Conservation (phyloP, 1,140 invertebrate genomes). For the Bicyclus anynana region DNA sequence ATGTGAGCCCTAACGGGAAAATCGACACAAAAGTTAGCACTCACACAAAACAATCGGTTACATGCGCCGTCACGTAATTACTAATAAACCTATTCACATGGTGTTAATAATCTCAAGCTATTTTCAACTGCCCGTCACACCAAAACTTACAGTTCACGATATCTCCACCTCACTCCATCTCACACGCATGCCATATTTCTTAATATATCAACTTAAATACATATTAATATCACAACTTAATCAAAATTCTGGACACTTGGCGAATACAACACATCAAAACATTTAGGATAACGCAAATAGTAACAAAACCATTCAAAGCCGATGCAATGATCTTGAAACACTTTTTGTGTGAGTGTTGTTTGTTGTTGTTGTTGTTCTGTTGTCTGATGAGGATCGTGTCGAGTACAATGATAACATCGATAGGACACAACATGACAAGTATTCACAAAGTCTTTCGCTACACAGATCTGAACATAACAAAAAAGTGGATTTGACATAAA, state of each 20-base stretch:
- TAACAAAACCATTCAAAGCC: conserved; percentile 67
- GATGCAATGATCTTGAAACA: conserved; percentile 51
- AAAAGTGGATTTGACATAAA: conserved; percentile 43
- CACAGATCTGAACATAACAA: conserved; percentile 67
- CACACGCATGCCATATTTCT: conserved; percentile 55
- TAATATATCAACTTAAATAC: conserved; percentile 21
- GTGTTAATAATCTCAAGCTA: conserved; percentile 58
- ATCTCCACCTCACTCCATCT: conserved; percentile 18
- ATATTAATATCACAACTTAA: conserved; percentile 13
- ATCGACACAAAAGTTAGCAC: conserved; percentile 76
- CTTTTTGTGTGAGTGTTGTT: conserved; percentile 22
- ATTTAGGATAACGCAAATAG: conserved; percentile 47
- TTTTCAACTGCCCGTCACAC: conserved; percentile 39
- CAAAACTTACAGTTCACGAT: conserved; percentile 35
- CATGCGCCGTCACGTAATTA: conserved; percentile 59
- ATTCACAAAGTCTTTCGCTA: conserved; percentile 59
- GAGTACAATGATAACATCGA: conserved; percentile 63
- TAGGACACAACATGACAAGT: conserved; percentile 56
- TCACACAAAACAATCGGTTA: conserved; percentile 64
- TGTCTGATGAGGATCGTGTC: conserved; percentile 38
- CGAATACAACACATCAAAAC: conserved; percentile 53
- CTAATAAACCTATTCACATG: conserved; percentile 34
- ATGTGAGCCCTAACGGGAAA: conserved; percentile 86
- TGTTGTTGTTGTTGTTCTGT: conserved; percentile 20
- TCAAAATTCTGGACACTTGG: conserved; percentile 35